Evolutionary conservation across 2,888 invertebrate genomes (phyloP).

Genomic region (Drosophila hamatofila): DNA sequence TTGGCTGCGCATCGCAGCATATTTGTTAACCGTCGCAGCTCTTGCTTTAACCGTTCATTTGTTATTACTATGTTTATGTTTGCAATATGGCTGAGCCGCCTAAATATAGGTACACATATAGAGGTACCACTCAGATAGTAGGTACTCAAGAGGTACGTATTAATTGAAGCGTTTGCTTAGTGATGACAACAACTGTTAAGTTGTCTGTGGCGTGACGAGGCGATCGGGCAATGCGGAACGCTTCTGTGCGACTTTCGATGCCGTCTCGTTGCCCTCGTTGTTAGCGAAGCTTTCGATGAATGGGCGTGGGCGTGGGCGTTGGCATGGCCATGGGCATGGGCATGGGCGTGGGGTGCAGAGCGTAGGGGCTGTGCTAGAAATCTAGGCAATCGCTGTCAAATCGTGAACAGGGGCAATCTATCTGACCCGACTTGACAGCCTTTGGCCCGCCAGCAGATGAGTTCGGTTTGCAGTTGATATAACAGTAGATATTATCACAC

Average conservation of each 20-base stretch:
- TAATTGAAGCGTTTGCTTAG: conserved; percentile 29
- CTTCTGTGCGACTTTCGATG: conserved; percentile 29
- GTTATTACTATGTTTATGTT: conserved; percentile 14
- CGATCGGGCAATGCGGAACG: conserved; percentile 27
- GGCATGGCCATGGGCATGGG: not conserved
- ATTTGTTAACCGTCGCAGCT: not conserved
- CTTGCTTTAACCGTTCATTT: conserved; percentile 35
- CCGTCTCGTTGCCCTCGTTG: conserved; percentile 48
- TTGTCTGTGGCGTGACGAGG: conserved; percentile 40
- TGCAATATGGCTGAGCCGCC: conserved; percentile 8
- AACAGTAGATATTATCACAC: conserved; percentile 46
- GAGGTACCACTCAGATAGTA: not conserved
- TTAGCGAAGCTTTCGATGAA: conserved; percentile 54
- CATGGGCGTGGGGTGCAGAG: conserved; percentile 1
- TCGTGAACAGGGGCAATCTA: conserved; percentile 37
- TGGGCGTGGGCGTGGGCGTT: not conserved
- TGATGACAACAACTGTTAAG: conserved; percentile 44
- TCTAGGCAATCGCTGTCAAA: conserved; percentile 57
- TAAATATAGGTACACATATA: not conserved
- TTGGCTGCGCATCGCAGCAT: conserved; percentile 17
- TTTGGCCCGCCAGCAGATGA: conserved; percentile 33
- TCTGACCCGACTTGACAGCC: conserved; percentile 54
- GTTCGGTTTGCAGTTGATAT: conserved; percentile 18
- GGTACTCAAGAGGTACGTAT: conserved; percentile 9
- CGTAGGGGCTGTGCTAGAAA: conserved; percentile 8